These are phyloP conservation scores for Drosophila yakuba DNA, from an alignment of 1,140 invertebrate species.

Conservation along the genomic window DNA sequence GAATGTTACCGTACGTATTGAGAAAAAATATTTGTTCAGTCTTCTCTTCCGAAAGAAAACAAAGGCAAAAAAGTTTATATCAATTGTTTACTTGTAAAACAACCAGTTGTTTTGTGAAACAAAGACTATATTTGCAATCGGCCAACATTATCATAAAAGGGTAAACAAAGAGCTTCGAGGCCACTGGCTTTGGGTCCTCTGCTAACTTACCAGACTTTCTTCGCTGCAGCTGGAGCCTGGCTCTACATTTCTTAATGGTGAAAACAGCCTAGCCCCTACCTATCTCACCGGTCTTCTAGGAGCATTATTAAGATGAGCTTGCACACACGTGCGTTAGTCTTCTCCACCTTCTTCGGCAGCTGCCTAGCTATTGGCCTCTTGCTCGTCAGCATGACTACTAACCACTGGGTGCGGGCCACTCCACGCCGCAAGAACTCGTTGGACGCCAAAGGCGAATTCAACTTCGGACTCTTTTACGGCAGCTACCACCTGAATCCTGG, in stretches of 20 bases:
- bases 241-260: constrained; percentile 36
- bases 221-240: constrained; percentile 29
- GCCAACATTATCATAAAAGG: neutral
- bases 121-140: constrained; percentile 8
- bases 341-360: constrained; percentile 94
- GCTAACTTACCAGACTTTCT: constrained; percentile 27
- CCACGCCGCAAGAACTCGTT: constrained; percentile 89
- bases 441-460: constrained; percentile 91
- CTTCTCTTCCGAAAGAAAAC: constrained; percentile 8
- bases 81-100: neutral
- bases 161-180: neutral
- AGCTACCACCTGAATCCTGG: constrained; percentile 93
- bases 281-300: constrained; percentile 16
- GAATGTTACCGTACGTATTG: constrained; percentile 1
- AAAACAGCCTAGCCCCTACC: constrained; percentile 25
- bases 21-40: neutral
- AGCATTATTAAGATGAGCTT: constrained; percentile 72
- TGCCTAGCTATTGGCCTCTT: constrained; percentile 93
- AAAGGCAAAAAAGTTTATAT: constrained; percentile 5
- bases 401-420: constrained; percentile 93
- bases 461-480: constrained; percentile 94
- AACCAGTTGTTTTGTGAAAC: constrained; percentile 3
- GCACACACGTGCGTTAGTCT: constrained; percentile 87
- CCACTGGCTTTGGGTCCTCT: neutral
- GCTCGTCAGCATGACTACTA: constrained; percentile 93